Conservation (phyloP, 2,797 vertebrate species). For the Peromyscus eremicus region DNA sequence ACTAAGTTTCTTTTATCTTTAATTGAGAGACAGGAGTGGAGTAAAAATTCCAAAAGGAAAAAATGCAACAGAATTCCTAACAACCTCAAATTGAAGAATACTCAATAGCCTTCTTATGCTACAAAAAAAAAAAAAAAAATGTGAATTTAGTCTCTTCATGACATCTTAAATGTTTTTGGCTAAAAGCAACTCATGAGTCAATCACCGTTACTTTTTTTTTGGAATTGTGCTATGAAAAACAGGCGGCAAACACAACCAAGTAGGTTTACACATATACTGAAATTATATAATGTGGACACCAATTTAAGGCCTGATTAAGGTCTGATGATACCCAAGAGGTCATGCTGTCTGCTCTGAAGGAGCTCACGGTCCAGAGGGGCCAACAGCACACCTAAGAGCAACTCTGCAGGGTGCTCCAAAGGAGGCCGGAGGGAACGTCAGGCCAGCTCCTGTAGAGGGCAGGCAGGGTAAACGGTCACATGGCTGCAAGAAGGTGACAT, state of each 20-base stretch:
- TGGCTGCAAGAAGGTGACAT: background rate
- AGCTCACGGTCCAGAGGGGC: background rate
- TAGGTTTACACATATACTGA: slow-evolving; percentile 19
- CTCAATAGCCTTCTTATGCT: background rate
- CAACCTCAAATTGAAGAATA: slow-evolving; percentile 11
- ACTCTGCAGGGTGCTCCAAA: background rate
- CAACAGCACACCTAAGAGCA: background rate
- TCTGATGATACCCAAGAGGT: background rate
- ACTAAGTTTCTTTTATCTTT: slow-evolving; percentile 30
- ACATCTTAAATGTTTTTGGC: background rate
- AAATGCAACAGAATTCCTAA: slow-evolving; percentile 26
- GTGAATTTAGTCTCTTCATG: slow-evolving; percentile 17
- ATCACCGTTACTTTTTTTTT: background rate
- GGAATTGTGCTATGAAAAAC: background rate
- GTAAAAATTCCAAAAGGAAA: slow-evolving; percentile 62
- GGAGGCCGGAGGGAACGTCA: background rate
- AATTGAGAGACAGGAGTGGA: background rate
- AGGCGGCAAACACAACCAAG: background rate
- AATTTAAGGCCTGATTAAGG: background rate
- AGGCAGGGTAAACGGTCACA: background rate
- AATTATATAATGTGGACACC: background rate
- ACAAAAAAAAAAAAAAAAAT: slow-evolving; percentile 14
- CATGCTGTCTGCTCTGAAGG: background rate
- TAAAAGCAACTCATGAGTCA: slow-evolving; percentile 18
- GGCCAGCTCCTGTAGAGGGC: background rate